A percentile compares a stretch with the other conserved stretches of the same genome.
phyloP scores from a whole-genome alignment of 2,888 invertebrate species.

The Tenthredo amoena region DNA sequence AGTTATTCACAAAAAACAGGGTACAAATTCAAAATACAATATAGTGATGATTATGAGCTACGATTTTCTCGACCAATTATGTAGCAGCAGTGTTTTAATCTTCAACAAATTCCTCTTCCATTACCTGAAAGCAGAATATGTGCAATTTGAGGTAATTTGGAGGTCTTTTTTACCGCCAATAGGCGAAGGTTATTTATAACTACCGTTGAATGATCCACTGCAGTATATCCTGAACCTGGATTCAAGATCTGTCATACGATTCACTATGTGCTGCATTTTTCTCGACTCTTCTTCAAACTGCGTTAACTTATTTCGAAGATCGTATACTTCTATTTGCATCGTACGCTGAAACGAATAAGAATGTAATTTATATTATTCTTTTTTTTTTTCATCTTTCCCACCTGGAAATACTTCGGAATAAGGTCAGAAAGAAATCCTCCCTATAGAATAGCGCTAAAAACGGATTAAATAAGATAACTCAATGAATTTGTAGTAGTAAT shows the following conservation, averaged over 20 bases:
- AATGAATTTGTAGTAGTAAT: too few species aligned
- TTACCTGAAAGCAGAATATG: constrained; percentile 35
- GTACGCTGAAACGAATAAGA: constrained; percentile 66
- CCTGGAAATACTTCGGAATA: neutral
- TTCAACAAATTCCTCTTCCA: constrained; percentile 46
- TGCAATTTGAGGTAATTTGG: neutral
- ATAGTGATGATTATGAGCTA: constrained; percentile 8
- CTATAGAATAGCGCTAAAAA: too few species aligned
- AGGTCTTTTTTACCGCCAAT: neutral
- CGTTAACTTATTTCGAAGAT: constrained; percentile 71
- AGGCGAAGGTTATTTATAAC: constrained; percentile 39
- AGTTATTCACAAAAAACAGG: constrained; percentile 4
- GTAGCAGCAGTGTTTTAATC: neutral
- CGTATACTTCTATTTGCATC: constrained; percentile 72
- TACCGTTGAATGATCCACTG: constrained; percentile 54
- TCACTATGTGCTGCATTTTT: constrained; percentile 72
- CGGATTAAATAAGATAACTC: too few species aligned
- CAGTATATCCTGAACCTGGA: constrained; percentile 70
- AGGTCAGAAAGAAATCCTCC: too few species aligned
- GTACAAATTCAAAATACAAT: neutral
- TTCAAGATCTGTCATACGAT: constrained; percentile 71
- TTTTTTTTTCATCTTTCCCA: neutral
- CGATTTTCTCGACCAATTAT: neutral
- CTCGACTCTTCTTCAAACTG: constrained; percentile 72
- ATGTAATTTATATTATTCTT: neutral